phyloP scores from a whole-genome alignment of 2,888 invertebrate genomes.

The Lasioglossum lativentre region DNA sequence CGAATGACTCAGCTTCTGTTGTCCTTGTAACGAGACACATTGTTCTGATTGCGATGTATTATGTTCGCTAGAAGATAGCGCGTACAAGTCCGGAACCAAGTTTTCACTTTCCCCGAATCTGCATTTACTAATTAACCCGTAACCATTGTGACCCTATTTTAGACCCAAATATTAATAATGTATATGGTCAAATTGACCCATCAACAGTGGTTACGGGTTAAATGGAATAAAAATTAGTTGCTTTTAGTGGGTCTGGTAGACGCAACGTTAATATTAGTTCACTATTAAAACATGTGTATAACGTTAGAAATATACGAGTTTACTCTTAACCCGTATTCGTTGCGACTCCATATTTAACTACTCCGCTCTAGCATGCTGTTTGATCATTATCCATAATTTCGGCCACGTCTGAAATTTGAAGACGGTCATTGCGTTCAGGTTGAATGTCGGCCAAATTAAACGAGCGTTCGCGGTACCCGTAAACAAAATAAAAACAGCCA shows the following conservation, averaged over 20 bases:
- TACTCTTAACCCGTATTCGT: neutral
- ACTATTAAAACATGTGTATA: neutral
- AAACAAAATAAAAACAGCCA: conserved; percentile 14
- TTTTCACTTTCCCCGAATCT: neutral
- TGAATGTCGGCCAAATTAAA: conserved; percentile 21
- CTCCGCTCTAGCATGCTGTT: neutral
- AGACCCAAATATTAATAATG: too few species aligned
- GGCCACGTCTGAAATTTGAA: neutral
- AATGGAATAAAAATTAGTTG: too few species aligned
- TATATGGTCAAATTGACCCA: too few species aligned
- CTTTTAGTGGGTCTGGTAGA: too few species aligned
- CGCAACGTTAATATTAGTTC: too few species aligned
- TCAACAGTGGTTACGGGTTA: too few species aligned
- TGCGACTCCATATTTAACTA: neutral
- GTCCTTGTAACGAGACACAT: neutral
- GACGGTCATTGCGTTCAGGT: neutral
- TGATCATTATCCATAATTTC: neutral
- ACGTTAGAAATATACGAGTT: neutral
- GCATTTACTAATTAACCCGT: too few species aligned
- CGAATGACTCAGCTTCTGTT: neutral
- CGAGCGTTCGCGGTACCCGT: neutral
- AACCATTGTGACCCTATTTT: too few species aligned
- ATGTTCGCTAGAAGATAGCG: neutral
- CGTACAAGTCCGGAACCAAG: neutral
- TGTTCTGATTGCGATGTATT: neutral